Base-by-base conservation (phyloP, 2,797 vertebrate genomes). In the Danio albolineatus region DNA sequence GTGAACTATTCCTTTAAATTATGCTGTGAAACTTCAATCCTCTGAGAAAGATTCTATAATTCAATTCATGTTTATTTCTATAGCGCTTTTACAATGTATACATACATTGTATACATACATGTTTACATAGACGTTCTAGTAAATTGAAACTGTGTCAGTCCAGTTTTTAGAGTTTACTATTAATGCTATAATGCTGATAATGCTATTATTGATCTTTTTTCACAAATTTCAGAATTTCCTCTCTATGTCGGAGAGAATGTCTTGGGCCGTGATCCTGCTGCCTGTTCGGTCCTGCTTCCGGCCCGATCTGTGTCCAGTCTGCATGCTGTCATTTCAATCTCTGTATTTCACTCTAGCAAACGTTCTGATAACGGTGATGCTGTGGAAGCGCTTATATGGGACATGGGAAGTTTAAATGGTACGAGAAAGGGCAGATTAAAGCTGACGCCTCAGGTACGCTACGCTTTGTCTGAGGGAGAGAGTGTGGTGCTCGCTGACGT, bases 391-490 rank as follows among this genome's bases (percentile, higher is more conserved):
- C 79, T 96, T 57, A 89, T 98, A 67, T 95, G 92, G 86, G 96
- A 98, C 83, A 88, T 89, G 69, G 94, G 92, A 6, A 97, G 96
- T 88, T 91, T 97, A 89, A 97, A 97, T 79, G 95, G 95, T 57
- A 97, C 95, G 13, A 91, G 94, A n/a, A 95, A 94, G 44, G 93
- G 94, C 16, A 91, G 83, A 21, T 78, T 90, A 41, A 93, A 94
- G 84, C 89, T 97, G 79, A 92, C 88, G 4, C 95, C 96, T 6
- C 89, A 95, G 1, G 90, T 95, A 2, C 93, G 91, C 21, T 96
- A 97, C 44, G 92, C 92, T 49, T 92, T 97, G 59, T 87, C 84
- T 7, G 90, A 95, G 39, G 90, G 92, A 36, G 95, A 97, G 60
- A 77, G 86, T 56, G 86, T 97, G 85, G 84, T 94, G 77, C 85